A percentile compares a stretch with the other conserved stretches of the same genome.
These are phyloP conservation scores for Siderastrea siderea DNA, from an alignment of 92 coral and sea anemone genomes.

Conservation along the genomic window DNA sequence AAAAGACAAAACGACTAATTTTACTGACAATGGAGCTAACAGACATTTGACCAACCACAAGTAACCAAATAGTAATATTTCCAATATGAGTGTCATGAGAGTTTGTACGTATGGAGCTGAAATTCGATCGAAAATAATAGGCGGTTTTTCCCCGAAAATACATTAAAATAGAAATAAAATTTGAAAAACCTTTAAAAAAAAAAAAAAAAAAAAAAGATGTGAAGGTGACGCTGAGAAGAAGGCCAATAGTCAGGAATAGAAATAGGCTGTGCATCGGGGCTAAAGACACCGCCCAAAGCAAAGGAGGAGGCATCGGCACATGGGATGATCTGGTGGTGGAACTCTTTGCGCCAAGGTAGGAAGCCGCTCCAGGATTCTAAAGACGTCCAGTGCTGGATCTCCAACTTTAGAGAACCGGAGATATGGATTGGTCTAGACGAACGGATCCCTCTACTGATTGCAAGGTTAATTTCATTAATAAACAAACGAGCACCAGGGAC, in stretches of 20 bases:
- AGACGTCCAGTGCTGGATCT: constrained; percentile 54
- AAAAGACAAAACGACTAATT: too few species aligned
- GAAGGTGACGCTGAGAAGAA: background rate
- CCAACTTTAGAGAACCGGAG: constrained; percentile 24
- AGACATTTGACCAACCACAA: too few species aligned
- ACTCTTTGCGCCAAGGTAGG: constrained; percentile 53
- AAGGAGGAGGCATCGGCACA: constrained; percentile 52
- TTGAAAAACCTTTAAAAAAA: too few species aligned
- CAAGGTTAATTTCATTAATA: constrained; percentile 54
- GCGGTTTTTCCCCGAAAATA: too few species aligned
- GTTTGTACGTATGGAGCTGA: too few species aligned
- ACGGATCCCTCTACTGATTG: constrained; percentile 15
- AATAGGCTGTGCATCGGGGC: constrained; percentile 31
- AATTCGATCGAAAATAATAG: too few species aligned
- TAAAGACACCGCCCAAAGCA: constrained; percentile 55
- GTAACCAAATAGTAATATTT: too few species aligned
- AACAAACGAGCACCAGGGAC: constrained; percentile 66
- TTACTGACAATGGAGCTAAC: too few species aligned
- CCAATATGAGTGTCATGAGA: too few species aligned
- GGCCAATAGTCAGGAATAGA: constrained; percentile 50
- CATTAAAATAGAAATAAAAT: too few species aligned
- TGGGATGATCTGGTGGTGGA: constrained; percentile 30
- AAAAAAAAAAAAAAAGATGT: too few species aligned
- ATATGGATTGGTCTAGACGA: background rate
- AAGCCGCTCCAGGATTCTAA: constrained; percentile 40